Percentiles rank a stretch among this genome's conserved stretches.
Evolutionary conservation across 2,888 invertebrate genomes (phyloP).

Genomic region (Ormia ochracea): DNA sequence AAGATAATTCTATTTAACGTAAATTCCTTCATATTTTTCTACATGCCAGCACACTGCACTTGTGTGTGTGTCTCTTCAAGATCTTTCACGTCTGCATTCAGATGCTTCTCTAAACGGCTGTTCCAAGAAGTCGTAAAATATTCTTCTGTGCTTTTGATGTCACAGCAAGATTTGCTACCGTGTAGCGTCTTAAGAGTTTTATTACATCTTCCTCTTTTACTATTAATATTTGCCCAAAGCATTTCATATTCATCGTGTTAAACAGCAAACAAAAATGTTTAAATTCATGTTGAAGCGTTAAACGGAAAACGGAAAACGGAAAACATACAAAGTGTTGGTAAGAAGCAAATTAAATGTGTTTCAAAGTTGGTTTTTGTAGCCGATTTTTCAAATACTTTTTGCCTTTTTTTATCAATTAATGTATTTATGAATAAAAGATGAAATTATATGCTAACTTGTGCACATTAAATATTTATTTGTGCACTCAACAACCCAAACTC

Average conservation of each 20-base stretch:
- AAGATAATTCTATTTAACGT: too few species aligned
- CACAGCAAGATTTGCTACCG: background rate
- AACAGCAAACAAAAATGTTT: conserved; percentile 42
- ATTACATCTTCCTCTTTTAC: background rate
- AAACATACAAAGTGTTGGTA: conserved; percentile 25
- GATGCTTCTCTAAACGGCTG: conserved; percentile 6
- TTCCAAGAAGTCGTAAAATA: background rate
- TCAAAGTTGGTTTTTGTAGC: background rate
- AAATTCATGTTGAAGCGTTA: conserved; percentile 9
- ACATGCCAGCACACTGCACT: background rate
- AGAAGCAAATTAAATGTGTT: conserved; percentile 12
- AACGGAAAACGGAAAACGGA: conserved; percentile 17
- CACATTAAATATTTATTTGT: conserved; percentile 28
- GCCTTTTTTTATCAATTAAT: conserved; percentile 35
- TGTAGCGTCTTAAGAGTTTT: conserved; percentile 3
- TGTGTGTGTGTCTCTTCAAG: background rate
- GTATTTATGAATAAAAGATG: conserved; percentile 48
- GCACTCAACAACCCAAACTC: background rate
- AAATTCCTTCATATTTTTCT: background rate
- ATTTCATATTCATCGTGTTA: conserved; percentile 49
- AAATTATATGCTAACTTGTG: conserved; percentile 36
- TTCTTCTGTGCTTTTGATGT: conserved; percentile 14
- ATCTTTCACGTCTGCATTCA: background rate
- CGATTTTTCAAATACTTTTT: background rate
- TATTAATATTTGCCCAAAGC: conserved; percentile 46